A percentile compares a stretch with the other conserved stretches of the same genome.
phyloP scores from a whole-genome alignment of 2,113 vertebrate species.

The Poecilia latipinna region DNA sequence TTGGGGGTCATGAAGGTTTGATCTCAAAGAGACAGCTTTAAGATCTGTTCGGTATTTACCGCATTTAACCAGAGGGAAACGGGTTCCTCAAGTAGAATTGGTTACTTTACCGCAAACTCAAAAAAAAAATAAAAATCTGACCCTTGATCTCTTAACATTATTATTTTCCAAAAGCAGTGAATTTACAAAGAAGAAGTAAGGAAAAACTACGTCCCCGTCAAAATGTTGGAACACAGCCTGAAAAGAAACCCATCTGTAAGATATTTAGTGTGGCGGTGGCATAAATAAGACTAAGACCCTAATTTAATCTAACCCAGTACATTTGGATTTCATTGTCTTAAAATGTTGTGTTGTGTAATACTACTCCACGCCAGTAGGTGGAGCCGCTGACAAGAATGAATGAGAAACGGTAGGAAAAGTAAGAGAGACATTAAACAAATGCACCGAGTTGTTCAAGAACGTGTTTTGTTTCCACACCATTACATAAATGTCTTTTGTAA shows the following conservation, averaged over 20 bases:
- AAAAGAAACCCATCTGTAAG: neutral
- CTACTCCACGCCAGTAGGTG: no score
- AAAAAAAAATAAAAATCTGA: neutral
- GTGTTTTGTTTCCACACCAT: no score
- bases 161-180: neutral
- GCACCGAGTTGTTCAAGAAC: no score
- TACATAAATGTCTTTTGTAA: no score
- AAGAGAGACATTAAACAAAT: no score
- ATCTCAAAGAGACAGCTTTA: conserved; percentile 30
- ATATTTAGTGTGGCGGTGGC: neutral
- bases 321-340: no score
- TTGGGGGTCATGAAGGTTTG: conserved; percentile 41
- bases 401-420: no score
- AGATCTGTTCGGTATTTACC: conserved; percentile 3
- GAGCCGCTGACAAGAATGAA: no score
- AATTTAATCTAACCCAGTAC: no score
- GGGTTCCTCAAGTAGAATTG: neutral
- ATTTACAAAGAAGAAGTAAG: neutral
- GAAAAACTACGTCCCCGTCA: neutral
- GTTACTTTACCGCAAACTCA: neutral
- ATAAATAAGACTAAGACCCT: neutral
- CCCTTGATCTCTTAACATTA: neutral
- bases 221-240: neutral
- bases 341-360: no score
- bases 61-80: conserved; percentile 14